Conservation (phyloP, 64 coral and sea anemone species). For the Actinia equina region DNA sequence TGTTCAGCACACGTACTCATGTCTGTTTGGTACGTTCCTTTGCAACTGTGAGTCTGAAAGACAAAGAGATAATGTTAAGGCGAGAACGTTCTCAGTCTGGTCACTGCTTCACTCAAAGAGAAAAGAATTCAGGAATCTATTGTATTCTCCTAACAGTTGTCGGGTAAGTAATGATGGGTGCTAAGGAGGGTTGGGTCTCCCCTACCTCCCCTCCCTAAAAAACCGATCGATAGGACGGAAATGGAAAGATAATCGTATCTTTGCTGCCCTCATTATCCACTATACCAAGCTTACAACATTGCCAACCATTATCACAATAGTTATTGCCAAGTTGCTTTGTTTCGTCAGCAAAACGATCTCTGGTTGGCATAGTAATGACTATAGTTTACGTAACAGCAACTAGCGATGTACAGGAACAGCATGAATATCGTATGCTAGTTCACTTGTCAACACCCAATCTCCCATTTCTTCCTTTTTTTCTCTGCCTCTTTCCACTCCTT, state of each 20-base stretch:
- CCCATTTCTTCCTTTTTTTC: not conserved
- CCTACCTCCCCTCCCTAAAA: too few species aligned
- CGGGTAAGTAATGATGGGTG: not conserved
- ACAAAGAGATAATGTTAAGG: constrained; percentile 38
- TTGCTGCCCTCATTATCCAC: not conserved
- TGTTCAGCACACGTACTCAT: constrained; percentile 87
- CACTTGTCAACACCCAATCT: too few species aligned
- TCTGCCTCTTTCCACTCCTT: not conserved
- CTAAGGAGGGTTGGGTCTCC: not conserved
- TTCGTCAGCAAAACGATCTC: too few species aligned
- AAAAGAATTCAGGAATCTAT: constrained; percentile 75
- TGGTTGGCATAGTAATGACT: too few species aligned
- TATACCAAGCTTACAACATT: not conserved
- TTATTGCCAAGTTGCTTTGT: too few species aligned
- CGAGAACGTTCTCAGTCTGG: constrained; percentile 84
- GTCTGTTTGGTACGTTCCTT: constrained; percentile 94
- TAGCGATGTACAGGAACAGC: too few species aligned
- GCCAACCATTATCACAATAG: too few species aligned
- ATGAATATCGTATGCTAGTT: too few species aligned
- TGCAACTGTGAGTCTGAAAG: constrained; percentile 88
- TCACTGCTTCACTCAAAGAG: constrained; percentile 64
- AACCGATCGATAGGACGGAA: too few species aligned
- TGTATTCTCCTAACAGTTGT: constrained; percentile 59
- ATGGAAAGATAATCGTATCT: too few species aligned
- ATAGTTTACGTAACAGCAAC: too few species aligned